Evolutionary conservation across 2,113 vertebrate species (phyloP).

Genomic region (Gymnocephalus cernua): DNA sequence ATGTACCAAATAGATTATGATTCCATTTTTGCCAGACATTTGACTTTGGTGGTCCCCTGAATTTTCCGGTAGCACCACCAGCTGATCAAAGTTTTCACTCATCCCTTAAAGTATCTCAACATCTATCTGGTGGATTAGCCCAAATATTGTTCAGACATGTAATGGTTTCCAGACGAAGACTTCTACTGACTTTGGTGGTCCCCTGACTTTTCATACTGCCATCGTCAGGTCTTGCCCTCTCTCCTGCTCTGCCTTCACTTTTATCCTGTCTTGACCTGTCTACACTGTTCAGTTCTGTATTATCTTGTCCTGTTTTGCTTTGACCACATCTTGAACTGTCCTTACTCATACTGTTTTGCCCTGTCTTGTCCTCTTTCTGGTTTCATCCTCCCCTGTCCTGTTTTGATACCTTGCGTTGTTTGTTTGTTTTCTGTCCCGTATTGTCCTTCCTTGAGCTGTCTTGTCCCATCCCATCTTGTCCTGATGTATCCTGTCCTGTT

Average conservation of each 20-base stretch:
- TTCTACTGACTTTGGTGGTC: too few relatives aligned
- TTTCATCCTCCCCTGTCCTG: background rate
- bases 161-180: background rate
- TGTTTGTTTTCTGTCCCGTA: background rate
- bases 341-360: background rate
- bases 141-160: background rate
- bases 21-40: background rate
- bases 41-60: background rate
- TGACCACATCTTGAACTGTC: background rate
- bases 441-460: too few relatives aligned
- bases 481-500: background rate
- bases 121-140: background rate
- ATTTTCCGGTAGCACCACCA: background rate
- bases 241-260: background rate
- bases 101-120: background rate
- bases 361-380: background rate
- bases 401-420: background rate
- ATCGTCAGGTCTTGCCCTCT: background rate
- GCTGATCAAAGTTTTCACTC: background rate
- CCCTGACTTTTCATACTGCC: too few relatives aligned
- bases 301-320: background rate
- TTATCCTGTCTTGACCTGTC: background rate
- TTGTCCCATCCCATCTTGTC: background rate
- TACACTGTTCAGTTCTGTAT: background rate
- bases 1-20: background rate